These are phyloP conservation scores for Incurvaria masculella DNA, from an alignment of 2,888 invertebrate genomes.

Conservation along the genomic window DNA sequence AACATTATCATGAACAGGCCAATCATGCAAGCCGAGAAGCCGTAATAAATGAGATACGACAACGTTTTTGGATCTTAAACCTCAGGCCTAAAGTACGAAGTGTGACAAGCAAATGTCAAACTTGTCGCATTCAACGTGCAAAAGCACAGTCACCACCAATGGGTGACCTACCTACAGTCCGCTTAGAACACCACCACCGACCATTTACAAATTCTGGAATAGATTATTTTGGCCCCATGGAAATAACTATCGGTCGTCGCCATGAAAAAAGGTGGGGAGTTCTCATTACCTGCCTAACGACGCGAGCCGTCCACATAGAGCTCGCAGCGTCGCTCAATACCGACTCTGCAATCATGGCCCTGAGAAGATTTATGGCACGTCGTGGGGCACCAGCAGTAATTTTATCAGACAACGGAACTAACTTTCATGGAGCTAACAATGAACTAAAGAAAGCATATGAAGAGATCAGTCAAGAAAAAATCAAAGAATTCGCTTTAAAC, in stretches of 20 bases:
- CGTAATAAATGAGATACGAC: too few species aligned
- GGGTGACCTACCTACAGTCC: constrained; percentile 13
- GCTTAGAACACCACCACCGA: constrained; percentile 7
- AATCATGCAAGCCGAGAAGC: too few species aligned
- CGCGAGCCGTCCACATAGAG: constrained; percentile 8
- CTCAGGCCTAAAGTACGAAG: constrained; percentile 13
- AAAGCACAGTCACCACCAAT: too few species aligned
- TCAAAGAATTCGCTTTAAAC: too few species aligned
- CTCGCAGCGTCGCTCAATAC: constrained; percentile 3
- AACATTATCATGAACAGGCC: too few species aligned
- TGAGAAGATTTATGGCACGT: constrained; percentile 11
- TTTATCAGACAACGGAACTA: constrained; percentile 17
- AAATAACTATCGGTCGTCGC: constrained; percentile 11
- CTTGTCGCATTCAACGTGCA: too few species aligned
- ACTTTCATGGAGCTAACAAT: constrained; percentile 10
- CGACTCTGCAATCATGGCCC: constrained; percentile 13
- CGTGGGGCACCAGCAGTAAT: constrained; percentile 9
- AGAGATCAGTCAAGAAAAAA: too few species aligned
- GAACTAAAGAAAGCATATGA: constrained; percentile 7
- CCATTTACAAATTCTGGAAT: constrained; percentile 11
- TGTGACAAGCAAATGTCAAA: too few species aligned
- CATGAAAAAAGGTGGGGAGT: constrained; percentile 9
- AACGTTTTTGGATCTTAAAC: too few species aligned
- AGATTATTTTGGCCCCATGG: constrained; percentile 15
- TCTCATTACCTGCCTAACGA: constrained; percentile 8